Evolutionary conservation across 2,888 invertebrate species (phyloP).

Genomic region (Eristalis pertinax): DNA sequence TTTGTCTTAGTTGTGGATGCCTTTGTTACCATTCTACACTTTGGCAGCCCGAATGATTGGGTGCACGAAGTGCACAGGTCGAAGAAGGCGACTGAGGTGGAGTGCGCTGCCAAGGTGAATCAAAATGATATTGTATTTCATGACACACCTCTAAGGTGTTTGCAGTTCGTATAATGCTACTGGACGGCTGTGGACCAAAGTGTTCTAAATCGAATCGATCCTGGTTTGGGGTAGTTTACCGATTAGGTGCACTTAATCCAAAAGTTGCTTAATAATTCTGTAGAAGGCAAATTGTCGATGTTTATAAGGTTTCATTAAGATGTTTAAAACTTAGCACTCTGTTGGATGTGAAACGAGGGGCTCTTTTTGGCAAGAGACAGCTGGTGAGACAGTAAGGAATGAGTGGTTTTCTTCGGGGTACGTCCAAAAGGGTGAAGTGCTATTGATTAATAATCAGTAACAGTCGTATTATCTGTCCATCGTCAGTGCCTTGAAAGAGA

Average conservation of each 20-base stretch:
- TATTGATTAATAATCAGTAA: no score
- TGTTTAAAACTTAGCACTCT: not conserved
- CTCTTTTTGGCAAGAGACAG: not conserved
- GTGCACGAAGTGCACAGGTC: slow-evolving; percentile 26
- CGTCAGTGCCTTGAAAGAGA: no score
- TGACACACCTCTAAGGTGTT: slow-evolving; percentile 69
- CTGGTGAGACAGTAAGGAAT: no score
- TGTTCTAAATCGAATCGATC: slow-evolving; percentile 51
- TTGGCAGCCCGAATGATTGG: slow-evolving; percentile 30
- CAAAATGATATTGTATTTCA: slow-evolving; percentile 70
- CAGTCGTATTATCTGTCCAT: no score
- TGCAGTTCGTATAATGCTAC: slow-evolving; percentile 60
- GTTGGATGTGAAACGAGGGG: not conserved
- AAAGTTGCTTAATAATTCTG: slow-evolving; percentile 63
- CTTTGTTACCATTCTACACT: slow-evolving; percentile 50
- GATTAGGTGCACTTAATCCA: slow-evolving; percentile 68
- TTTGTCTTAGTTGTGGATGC: slow-evolving; percentile 60
- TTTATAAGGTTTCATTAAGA: slow-evolving; percentile 47
- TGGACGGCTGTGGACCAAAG: not conserved
- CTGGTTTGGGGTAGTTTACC: slow-evolving; percentile 55
- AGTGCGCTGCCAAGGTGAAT: slow-evolving; percentile 33
- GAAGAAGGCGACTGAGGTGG: slow-evolving; percentile 4
- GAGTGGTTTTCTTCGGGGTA: no score
- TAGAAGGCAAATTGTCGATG: slow-evolving; percentile 4
- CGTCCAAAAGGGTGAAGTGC: no score